Evolutionary conservation across 1,140 invertebrate species (phyloP), one percentile per base, ranked within the genome.

Genomic region (Pteromalus puparum): DNA sequence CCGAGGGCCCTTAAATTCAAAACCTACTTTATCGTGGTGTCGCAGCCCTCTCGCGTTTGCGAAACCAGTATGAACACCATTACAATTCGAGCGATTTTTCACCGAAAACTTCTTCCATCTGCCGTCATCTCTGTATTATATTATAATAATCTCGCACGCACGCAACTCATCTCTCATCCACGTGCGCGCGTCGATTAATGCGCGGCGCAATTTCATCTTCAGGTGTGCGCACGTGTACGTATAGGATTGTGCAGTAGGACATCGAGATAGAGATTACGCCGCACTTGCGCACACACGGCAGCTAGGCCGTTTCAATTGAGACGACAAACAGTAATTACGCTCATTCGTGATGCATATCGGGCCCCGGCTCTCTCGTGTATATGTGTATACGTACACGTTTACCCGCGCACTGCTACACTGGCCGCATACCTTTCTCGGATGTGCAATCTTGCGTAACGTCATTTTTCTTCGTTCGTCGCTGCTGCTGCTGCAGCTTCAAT

Each of bases 271-370:
- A 65, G 48, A 65, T 82, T 74, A 65, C 73, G 53, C 70, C 73
- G 53, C 70, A 67, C 21, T 42, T 12, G 26, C 13, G n/a, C 80
- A 30, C 70, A 28, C 26, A 38, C 30, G 38, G 46, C 46, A 48
- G 26, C 72, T 73, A 15, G 5, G 72, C 46, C 72, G 77, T 84
- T 75, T 80, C 68, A 81, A 84, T 84, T 75, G 83, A 81, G 77
- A 84, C 77, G 83, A 84, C 77, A 84, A 81, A 84, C 70, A 61
- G 77, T 81, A 84, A 84, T 84, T 84, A 81, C 72, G 77, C 53
- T 81, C 38, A 72, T 26, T 34, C 34, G 53, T 30, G 77, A 84
- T 84, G 83, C 83, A 81, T 81, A 84, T 84, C 83, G 46, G 77
- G 10, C n/a, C 61, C 13, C 26, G n/a, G n/a, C 24, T 13, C 67